A percentile compares a stretch with the other conserved stretches of the same genome.
Conservation (phyloP, 1,140 invertebrate genomes). For the Drosophila rhopaloa region DNA sequence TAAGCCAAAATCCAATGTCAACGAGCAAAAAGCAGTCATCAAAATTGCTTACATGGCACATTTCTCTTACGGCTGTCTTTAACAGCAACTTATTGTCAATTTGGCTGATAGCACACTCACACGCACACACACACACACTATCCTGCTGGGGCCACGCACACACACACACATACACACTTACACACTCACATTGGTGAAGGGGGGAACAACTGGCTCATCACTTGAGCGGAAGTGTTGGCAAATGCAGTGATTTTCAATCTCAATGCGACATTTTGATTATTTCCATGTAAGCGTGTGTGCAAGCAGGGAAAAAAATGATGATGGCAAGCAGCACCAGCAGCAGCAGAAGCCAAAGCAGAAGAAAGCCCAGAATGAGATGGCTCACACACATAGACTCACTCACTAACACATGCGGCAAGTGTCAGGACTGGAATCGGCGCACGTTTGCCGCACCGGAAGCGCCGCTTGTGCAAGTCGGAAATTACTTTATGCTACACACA, state of each 20-base stretch:
- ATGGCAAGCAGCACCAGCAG: slow-evolving; percentile 26
- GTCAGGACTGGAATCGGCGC: slow-evolving; percentile 64
- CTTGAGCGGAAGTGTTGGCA: slow-evolving; percentile 81
- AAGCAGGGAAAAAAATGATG: slow-evolving; percentile 47
- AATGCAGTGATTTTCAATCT: slow-evolving; percentile 83
- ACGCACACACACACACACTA: slow-evolving; percentile 3
- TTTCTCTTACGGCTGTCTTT: slow-evolving; percentile 76
- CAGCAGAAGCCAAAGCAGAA: slow-evolving; percentile 21
- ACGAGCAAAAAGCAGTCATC: slow-evolving; percentile 61
- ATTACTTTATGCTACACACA: slow-evolving; percentile 84
- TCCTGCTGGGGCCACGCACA: slow-evolving; percentile 28
- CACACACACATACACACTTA: slow-evolving; percentile 6
- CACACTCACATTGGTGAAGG: slow-evolving; percentile 8
- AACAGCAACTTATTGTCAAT: slow-evolving; percentile 81
- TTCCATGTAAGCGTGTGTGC: slow-evolving; percentile 78
- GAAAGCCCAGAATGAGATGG: slow-evolving; percentile 52
- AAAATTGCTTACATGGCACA: slow-evolving; percentile 77
- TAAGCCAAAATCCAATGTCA: slow-evolving; percentile 58
- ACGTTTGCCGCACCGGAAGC: slow-evolving; percentile 83
- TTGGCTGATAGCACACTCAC: slow-evolving; percentile 70
- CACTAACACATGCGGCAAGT: slow-evolving; percentile 61
- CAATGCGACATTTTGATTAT: slow-evolving; percentile 83
- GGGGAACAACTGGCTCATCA: slow-evolving; percentile 78
- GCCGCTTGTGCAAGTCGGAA: slow-evolving; percentile 82
- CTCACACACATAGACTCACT: slow-evolving; percentile 40